phyloP scores from a whole-genome alignment of 2,113 vertebrate species.

The Clarias magur region DNA sequence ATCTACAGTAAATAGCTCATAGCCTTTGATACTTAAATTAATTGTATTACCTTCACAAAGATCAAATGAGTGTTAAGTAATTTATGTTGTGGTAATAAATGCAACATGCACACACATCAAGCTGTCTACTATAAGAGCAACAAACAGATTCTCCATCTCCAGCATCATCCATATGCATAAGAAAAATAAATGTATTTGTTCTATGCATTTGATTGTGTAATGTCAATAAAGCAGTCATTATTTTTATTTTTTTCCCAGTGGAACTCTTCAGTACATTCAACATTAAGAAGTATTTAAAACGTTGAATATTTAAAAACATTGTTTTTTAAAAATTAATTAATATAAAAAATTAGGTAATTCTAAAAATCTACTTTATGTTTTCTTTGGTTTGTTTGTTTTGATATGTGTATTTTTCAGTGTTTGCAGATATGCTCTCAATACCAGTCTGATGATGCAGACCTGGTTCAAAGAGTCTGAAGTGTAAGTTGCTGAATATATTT shows the following conservation, averaged over 20 bases:
- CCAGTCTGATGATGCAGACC: no score
- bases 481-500: background rate
- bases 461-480: background rate
- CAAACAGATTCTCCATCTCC: background rate
- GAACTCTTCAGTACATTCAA: background rate
- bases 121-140: constrained; percentile 48
- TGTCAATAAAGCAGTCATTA: background rate
- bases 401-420: background rate
- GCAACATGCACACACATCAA: background rate
- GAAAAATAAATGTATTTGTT: background rate
- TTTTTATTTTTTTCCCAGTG: background rate
- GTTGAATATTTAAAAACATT: background rate
- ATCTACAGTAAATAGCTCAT: constrained; percentile 3
- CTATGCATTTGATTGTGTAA: background rate
- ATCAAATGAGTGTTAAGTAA: background rate
- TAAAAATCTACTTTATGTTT: background rate
- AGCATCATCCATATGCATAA: background rate
- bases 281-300: background rate
- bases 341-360: background rate
- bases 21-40: background rate
- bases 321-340: no score
- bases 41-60: no score
- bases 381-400: background rate
- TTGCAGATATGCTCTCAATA: background rate
- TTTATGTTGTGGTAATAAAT: background rate